Conservation (phyloP, 2,797 vertebrate genomes). For the Kryptopterus vitreolus region DNA sequence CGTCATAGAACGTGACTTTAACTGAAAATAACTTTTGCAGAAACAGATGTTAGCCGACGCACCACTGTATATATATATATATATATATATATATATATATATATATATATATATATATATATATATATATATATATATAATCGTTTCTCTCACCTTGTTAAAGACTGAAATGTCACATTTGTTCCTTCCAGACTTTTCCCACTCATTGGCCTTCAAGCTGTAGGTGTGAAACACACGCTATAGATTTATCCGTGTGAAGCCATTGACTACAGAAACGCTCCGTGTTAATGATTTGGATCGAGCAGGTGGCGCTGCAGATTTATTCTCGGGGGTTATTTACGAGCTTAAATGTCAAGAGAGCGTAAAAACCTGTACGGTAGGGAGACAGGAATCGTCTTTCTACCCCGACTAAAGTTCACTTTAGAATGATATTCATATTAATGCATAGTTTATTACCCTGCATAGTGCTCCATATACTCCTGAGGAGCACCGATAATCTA, state of each 20-base stretch:
- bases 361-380: not conserved
- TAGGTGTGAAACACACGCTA: not conserved
- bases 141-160: not conserved
- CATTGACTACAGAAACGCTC: not conserved
- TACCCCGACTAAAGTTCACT: not conserved
- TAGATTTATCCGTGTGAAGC: not conserved
- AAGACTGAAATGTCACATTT: conserved; percentile 1
- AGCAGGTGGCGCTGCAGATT: not conserved
- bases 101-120: no score
- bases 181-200: not conserved
- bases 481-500: no score
- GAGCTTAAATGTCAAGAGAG: not conserved
- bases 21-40: no score
- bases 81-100: no score
- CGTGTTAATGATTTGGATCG: not conserved
- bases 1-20: no score
- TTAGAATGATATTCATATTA: not conserved
- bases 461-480: not conserved
- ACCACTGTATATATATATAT: no score
- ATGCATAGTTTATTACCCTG: not conserved
- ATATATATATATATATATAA: not conserved
- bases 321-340: not conserved
- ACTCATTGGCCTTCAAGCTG: no score
- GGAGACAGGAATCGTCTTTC: not conserved
- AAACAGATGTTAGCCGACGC: no score